Evolutionary conservation across 1,140 invertebrate species (phyloP), one percentile per base, ranked within the genome.

Genomic region (Drosophila persimilis): DNA sequence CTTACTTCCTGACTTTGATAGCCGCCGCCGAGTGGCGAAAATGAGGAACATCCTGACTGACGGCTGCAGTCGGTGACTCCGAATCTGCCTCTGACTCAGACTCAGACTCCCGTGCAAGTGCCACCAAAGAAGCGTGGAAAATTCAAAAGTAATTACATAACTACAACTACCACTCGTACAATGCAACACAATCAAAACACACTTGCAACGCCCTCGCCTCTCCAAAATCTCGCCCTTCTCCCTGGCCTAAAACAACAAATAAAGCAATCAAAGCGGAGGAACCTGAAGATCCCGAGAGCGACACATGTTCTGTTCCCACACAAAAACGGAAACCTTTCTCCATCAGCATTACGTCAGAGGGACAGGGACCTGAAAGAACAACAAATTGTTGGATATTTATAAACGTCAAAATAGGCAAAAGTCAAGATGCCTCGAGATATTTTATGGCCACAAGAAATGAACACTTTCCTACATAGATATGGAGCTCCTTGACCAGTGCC

Each of bases 371-470:
- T 8, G 45, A 56, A 56, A 77, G 45, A 72, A 75, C 73, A 86
- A 88, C 72, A 86, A 86, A 89, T 80, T 73, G 78, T 77, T 63
- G 70, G 66, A 86, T 78, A 90, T 90, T 90, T 90, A 90, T 90
- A 90, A 90, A 90, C 86, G 80, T 90, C 86, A 90, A 90, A 90
- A 90, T 89, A 89, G 77, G 57, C 72, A 72, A 81, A 74, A 77
- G 61, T 60, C 62, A 52, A 59, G 77, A 77, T 88, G 58, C 77
- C 76, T 67, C 29, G 35, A 72, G 50, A 76, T 85, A 78, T 76
- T 84, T 84, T 85, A 84, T 85, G 80, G 60, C 39, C 66, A 57
- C 67, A 71, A 80, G 39, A 66, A 62, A 24, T 45, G 44, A 57
- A 41, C n/a, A 46, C 39, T 51, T 60, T 50, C 39, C 51, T 13